Evolutionary conservation across 2,797 vertebrate genomes (phyloP).

Genomic region (Sebastes matsubarae): DNA sequence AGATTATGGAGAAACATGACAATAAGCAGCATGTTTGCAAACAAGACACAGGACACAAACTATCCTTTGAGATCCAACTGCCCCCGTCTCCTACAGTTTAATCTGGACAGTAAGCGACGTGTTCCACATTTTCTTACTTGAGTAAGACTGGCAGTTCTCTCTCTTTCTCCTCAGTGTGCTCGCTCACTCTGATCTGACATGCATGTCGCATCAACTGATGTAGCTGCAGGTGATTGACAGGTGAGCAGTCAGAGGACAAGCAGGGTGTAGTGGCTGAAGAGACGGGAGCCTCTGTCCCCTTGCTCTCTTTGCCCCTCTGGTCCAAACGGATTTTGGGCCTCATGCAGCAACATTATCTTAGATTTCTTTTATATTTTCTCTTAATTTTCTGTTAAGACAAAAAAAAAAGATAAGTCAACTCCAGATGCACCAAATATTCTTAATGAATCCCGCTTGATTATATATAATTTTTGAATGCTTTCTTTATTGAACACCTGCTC

Average conservation of each 20-base stretch:
- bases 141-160: background rate
- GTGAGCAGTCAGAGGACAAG: background rate
- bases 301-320: background rate
- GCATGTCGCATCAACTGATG: background rate
- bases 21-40: background rate
- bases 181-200: background rate
- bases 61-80: background rate
- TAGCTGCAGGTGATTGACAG: constrained; percentile 20
- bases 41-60: background rate
- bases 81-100: background rate
- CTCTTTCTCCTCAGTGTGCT: background rate
- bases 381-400: background rate
- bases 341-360: background rate
- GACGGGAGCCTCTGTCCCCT: background rate
- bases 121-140: background rate
- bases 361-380: background rate
- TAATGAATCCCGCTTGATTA: background rate
- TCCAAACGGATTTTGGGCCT: background rate
- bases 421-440: background rate
- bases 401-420: background rate
- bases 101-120: background rate
- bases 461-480: background rate
- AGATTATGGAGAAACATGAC: background rate
- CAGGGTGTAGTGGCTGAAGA: background rate
- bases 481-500: too few species aligned